Conservation (phyloP, 2,113 vertebrate species). For the Phalacrocorax carbo region DNA sequence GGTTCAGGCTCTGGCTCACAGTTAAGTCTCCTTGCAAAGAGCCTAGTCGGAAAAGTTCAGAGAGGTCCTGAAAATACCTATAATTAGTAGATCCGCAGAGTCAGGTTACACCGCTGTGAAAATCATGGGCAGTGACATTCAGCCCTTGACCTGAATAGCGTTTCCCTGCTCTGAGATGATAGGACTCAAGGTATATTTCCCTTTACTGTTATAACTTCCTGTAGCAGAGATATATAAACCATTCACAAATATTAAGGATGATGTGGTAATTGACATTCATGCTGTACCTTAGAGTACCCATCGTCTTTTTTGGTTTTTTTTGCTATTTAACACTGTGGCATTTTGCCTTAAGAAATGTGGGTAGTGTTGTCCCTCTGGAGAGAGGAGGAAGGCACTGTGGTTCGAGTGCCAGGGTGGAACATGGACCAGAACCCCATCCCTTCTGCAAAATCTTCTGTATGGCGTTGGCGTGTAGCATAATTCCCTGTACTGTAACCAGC, state of each 20-base stretch:
- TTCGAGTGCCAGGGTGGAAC: not conserved
- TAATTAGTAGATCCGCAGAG: conserved; percentile 23
- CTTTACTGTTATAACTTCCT: not conserved
- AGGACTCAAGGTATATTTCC: not conserved
- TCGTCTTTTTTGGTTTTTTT: not conserved
- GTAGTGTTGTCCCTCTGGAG: not conserved
- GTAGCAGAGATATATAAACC: not conserved
- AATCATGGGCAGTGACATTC: conserved; percentile 44
- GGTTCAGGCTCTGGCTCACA: not conserved
- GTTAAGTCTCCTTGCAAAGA: conserved; percentile 33
- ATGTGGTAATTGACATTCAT: not conserved
- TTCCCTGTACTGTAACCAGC: not conserved
- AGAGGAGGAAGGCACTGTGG: not conserved
- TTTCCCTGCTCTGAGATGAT: not conserved
- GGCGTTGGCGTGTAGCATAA: not conserved
- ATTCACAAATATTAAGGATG: not conserved
- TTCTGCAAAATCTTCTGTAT: not conserved
- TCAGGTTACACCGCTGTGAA: not conserved
- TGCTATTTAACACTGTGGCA: not conserved
- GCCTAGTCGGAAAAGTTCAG: conserved; percentile 3
- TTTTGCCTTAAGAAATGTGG: not conserved
- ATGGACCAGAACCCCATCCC: not conserved
- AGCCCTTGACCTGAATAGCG: not conserved
- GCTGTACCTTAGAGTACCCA: fast-evolving
- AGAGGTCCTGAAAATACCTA: not conserved